Evolutionary conservation across 2,113 vertebrate genomes (phyloP).

Genomic region (Phaethornis superciliosus): DNA sequence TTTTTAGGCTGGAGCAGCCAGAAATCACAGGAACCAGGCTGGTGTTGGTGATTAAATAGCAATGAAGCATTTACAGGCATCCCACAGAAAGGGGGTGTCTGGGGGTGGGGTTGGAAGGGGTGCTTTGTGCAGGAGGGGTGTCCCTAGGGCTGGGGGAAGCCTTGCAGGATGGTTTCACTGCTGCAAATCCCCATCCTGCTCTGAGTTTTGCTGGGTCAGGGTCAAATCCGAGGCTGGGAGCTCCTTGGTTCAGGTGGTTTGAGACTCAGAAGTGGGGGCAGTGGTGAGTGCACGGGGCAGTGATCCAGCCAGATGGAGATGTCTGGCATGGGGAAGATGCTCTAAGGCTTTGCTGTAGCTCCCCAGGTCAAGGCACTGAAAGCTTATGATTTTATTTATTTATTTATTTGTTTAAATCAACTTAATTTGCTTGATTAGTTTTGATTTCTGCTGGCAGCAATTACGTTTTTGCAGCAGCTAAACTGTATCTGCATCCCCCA

Average conservation of each 20-base stretch:
- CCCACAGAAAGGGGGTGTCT: background rate
- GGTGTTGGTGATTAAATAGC: background rate
- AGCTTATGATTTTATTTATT: background rate
- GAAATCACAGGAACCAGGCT: background rate
- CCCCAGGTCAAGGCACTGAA: background rate
- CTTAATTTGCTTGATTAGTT: background rate
- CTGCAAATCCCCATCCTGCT: accelerated
- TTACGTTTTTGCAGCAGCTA: background rate
- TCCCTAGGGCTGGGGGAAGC: background rate
- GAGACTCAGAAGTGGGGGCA: background rate
- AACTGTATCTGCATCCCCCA: background rate
- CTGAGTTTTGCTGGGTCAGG: background rate
- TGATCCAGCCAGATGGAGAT: background rate
- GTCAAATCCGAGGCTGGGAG: background rate
- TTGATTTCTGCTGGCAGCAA: slow-evolving; percentile 23
- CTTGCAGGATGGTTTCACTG: accelerated
- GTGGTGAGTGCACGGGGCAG: accelerated
- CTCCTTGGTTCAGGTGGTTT: background rate
- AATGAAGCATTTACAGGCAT: background rate
- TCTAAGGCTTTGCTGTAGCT: background rate
- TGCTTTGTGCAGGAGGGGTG: background rate
- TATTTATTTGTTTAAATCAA: background rate
- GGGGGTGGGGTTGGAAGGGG: background rate
- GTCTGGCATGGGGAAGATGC: background rate
- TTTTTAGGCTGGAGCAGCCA: background rate